Evolutionary conservation across 2,797 vertebrate genomes (phyloP).

Genomic region (Glossophaga mutica): DNA sequence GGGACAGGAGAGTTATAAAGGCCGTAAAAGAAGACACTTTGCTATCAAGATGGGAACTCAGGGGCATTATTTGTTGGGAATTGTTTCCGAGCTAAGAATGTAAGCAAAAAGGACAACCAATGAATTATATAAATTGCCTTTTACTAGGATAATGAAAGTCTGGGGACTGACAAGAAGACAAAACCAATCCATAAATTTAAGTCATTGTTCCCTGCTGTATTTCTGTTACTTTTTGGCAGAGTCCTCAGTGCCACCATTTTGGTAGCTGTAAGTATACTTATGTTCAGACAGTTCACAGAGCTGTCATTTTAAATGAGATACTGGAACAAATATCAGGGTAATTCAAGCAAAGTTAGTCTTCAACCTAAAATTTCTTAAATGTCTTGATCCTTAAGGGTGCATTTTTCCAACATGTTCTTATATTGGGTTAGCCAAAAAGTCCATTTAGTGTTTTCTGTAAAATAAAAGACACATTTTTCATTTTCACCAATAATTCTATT

Average conservation of each 20-base stretch:
- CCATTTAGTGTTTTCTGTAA: neutral
- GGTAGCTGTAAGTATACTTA: neutral
- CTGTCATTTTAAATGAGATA: neutral
- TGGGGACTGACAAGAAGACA: neutral
- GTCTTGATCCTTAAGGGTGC: neutral
- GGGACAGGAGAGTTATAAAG: neutral
- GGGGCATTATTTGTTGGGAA: neutral
- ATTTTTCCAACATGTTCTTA: neutral
- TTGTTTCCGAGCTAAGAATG: conserved; percentile 29
- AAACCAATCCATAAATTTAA: neutral
- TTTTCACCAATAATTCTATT: neutral
- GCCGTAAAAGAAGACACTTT: neutral
- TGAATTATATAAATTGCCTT: neutral
- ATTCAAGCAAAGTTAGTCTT: neutral
- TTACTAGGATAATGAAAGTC: neutral
- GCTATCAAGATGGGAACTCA: neutral
- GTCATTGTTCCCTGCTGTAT: neutral
- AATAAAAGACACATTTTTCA: neutral
- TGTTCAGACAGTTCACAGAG: neutral
- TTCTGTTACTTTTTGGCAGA: neutral
- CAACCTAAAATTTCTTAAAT: neutral
- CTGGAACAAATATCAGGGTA: neutral
- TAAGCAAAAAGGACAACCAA: neutral
- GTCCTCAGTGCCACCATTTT: neutral
- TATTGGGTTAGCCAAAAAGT: neutral